phyloP scores from a whole-genome alignment of 2,797 vertebrate genomes.

The Clarias fuscus region DNA sequence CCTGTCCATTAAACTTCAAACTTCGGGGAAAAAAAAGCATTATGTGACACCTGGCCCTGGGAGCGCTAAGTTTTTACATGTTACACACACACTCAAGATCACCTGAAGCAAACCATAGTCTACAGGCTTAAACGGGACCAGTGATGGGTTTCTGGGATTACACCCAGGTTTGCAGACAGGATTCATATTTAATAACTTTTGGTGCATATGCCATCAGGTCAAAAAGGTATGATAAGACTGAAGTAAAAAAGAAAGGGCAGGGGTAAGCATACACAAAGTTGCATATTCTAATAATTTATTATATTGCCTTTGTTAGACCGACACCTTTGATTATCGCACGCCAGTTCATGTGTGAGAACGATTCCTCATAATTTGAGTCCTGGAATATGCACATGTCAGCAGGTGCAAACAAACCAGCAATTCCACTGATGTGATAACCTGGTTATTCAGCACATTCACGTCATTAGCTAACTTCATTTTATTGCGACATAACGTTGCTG shows the following conservation, averaged over 20 bases:
- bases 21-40: not conserved
- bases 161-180: not conserved
- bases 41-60: not conserved
- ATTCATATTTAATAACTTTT: conserved; percentile 1
- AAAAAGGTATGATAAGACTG: not conserved
- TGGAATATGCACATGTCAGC: no score
- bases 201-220: not conserved
- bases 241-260: not conserved
- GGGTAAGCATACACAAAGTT: no score
- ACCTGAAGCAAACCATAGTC: not conserved
- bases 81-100: not conserved
- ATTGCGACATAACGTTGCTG: no score
- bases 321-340: no score
- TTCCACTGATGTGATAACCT: no score
- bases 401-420: no score
- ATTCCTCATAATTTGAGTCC: no score
- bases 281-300: no score
- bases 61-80: not conserved
- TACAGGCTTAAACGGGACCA: not conserved
- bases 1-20: not conserved
- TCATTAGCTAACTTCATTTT: no score
- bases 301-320: no score
- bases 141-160: not conserved
- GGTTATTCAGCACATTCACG: no score
- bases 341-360: no score